A percentile compares a stretch with the other conserved stretches of the same genome.
phyloP scores from a whole-genome alignment of 1,140 invertebrate genomes.

The Euwallacea similis region DNA sequence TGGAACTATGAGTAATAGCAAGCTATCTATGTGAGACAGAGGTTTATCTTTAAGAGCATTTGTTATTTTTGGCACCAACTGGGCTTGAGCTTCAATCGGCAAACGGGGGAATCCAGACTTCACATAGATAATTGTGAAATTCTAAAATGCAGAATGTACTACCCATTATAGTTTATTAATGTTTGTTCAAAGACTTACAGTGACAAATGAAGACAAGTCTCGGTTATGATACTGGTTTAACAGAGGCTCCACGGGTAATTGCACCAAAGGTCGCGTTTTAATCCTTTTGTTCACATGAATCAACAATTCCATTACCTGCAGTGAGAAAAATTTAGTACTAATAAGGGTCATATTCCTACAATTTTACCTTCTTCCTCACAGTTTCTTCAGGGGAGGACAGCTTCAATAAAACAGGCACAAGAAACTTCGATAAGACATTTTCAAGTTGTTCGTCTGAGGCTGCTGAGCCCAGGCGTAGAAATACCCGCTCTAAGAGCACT shows the following conservation, averaged over 20 bases:
- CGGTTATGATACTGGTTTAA: slow-evolving; percentile 81
- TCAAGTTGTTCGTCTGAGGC: slow-evolving; percentile 88
- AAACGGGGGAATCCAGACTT: slow-evolving; percentile 88
- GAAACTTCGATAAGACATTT: slow-evolving; percentile 78
- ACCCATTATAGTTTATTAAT: neutral
- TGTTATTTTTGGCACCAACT: slow-evolving; percentile 74
- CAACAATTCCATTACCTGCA: slow-evolving; percentile 87
- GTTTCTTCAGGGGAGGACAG: slow-evolving; percentile 82
- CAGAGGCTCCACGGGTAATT: slow-evolving; percentile 84
- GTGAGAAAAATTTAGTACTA: neutral
- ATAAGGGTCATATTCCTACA: neutral
- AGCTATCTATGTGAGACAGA: slow-evolving; percentile 81
- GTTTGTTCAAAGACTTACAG: slow-evolving; percentile 60
- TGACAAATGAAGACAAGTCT: slow-evolving; percentile 77
- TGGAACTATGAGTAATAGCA: slow-evolving; percentile 80
- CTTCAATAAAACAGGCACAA: slow-evolving; percentile 87
- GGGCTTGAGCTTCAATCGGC: slow-evolving; percentile 72
- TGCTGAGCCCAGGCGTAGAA: slow-evolving; percentile 82
- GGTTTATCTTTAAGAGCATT: slow-evolving; percentile 81
- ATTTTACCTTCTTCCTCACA: slow-evolving; percentile 75
- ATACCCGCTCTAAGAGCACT: slow-evolving; percentile 86
- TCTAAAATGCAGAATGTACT: slow-evolving; percentile 62
- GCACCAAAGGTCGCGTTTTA: slow-evolving; percentile 80
- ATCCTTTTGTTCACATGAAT: slow-evolving; percentile 89
- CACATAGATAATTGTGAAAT: slow-evolving; percentile 93